These are phyloP conservation scores for Rafetus swinhoei DNA, from an alignment of 2,113 vertebrate genomes.

Conservation along the genomic window DNA sequence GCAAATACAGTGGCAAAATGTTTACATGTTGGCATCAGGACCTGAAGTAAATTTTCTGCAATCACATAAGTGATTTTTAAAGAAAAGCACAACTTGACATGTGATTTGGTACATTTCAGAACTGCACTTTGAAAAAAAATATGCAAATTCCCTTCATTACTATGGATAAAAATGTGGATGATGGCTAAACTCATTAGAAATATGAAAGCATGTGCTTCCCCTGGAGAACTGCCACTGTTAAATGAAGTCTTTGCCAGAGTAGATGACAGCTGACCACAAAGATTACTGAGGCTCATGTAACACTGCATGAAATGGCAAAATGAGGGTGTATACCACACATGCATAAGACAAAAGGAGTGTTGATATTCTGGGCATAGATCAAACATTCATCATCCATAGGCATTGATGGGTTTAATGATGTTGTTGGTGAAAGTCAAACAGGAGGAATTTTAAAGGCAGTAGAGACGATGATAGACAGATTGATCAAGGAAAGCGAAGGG, in stretches of 20 bases:
- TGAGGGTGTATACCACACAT: slow-evolving; percentile 20
- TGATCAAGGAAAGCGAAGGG: slow-evolving; percentile 34
- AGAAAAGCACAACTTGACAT: background rate
- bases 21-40: background rate
- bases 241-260: background rate
- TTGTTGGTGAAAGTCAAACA: slow-evolving; percentile 43
- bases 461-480: slow-evolving; percentile 40
- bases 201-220: slow-evolving; percentile 2
- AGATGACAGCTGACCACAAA: slow-evolving; percentile 8
- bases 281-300: slow-evolving; percentile 8
- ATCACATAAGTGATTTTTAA: background rate
- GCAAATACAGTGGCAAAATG: background rate
- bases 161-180: background rate
- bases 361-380: background rate
- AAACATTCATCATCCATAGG: slow-evolving; percentile 16
- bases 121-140: background rate
- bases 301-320: slow-evolving; percentile 3
- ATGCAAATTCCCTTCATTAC: background rate
- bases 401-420: slow-evolving; percentile 47
- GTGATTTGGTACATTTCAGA: slow-evolving; percentile 7
- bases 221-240: background rate
- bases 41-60: background rate
- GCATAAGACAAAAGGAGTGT: slow-evolving; percentile 4
- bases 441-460: slow-evolving; percentile 39
- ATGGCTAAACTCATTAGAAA: slow-evolving; percentile 21